These are phyloP conservation scores for Cosmia trapezina DNA, from an alignment of 2,888 invertebrate genomes.

Conservation along the genomic window DNA sequence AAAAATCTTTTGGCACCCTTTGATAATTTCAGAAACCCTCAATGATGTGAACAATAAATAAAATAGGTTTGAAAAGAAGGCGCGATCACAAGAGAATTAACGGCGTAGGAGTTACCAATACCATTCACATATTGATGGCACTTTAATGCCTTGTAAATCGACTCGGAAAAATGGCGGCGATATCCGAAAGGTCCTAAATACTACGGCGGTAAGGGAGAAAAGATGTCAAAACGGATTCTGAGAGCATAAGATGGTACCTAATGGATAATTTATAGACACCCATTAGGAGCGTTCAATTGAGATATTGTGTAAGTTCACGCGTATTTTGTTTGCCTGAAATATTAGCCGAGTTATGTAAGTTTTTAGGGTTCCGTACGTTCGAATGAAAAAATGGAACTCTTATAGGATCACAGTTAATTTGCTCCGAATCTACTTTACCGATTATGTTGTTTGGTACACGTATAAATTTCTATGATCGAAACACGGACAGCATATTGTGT, in stretches of 20 bases:
- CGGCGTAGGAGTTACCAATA: constrained; percentile 47
- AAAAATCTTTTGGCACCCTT: no score
- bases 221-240: constrained; percentile 48
- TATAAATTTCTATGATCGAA: no score
- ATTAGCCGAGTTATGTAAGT: constrained; percentile 19
- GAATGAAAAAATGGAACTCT: no score
- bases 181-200: constrained; percentile 51
- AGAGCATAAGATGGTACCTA: constrained; percentile 50
- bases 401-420: no score
- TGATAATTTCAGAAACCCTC: no score
- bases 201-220: constrained; percentile 44
- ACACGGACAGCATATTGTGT: no score
- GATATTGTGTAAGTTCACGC: constrained; percentile 54
- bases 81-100: constrained; percentile 45
- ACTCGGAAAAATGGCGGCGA: constrained; percentile 47
- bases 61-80: background rate
- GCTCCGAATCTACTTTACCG: no score
- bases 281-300: constrained; percentile 51
- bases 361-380: no score
- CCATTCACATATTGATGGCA: constrained; percentile 64
- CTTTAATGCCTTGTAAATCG: constrained; percentile 68
- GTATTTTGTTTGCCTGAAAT: constrained; percentile 39
- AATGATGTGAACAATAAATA: background rate
- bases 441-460: no score
- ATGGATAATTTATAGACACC: constrained; percentile 62